These are phyloP conservation scores for Lagenorhynchus albirostris DNA, from an alignment of 2,113 vertebrate genomes.

Conservation along the genomic window DNA sequence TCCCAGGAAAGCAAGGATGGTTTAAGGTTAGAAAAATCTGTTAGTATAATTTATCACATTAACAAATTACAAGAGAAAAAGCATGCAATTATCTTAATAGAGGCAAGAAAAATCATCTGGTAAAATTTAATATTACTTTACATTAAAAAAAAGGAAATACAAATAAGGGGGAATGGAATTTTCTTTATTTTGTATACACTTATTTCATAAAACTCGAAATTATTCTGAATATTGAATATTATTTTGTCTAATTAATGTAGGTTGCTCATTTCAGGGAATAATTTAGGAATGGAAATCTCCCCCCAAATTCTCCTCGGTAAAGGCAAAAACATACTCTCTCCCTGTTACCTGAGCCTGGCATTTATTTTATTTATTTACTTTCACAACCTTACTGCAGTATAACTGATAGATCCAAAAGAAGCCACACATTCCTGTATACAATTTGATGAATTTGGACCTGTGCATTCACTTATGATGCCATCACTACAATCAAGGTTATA, in stretches of 20 bases:
- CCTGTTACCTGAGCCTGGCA: neutral
- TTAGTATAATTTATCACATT: neutral
- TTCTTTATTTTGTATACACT: neutral
- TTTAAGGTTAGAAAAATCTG: constrained; percentile 14
- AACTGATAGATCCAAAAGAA: neutral
- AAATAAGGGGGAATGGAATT: neutral
- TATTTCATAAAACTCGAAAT: neutral
- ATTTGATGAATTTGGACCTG: neutral
- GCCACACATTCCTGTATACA: neutral
- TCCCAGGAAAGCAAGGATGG: neutral
- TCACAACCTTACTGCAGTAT: neutral
- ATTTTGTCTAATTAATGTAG: neutral
- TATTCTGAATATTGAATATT: neutral
- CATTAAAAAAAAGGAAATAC: constrained; percentile 9
- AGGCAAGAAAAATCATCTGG: neutral
- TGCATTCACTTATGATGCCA: neutral
- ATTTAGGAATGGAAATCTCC: neutral
- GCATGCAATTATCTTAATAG: neutral
- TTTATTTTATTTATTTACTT: neutral
- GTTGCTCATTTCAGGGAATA: neutral
- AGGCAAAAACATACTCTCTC: neutral
- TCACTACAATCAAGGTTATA: neutral
- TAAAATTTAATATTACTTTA: neutral
- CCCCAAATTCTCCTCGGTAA: neutral
- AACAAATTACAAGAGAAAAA: constrained; percentile 21